Base-by-base conservation (phyloP, 2,888 invertebrate genomes). In the Chaitophorus viminalis region DNA sequence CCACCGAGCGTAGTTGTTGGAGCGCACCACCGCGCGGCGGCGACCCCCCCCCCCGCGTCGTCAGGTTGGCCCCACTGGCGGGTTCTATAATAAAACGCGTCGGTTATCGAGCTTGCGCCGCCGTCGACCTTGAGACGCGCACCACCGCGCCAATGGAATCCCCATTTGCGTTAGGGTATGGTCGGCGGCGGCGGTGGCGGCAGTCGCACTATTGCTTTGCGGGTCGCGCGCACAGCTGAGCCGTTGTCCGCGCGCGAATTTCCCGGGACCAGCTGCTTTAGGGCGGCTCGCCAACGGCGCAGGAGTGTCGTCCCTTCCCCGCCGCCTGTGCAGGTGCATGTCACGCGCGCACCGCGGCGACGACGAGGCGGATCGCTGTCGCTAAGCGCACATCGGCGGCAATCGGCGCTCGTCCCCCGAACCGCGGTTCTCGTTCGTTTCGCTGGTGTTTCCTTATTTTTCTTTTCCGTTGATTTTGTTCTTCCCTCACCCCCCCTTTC, bases 211-310 rank as follows among this genome's bases (percentile, higher is more conserved):
- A n/a, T n/a, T n/a, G n/a, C n/a, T n/a, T n/a, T n/a, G n/a, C n/a
- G n/a, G 52, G 74, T 17, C 25, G 39, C 54, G 54, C 77, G 31
- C 77, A 72, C 74, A 74, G 82, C 82, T 74, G n/a, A n/a, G 82
- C 82, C 36, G 83, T 72, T 82, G 46, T 70, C 25, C 3, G 82
- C 39, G 54, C 74, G 74, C 74, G 54, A 60, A 72, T 83, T 83
- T 18, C 83, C 83, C 60, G 83, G 83, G 83, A 83, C 74, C 75
- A 33, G 82, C 82, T 54, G 83, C 82, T 18, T 21, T 60, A 83
- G 83, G 74, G 83, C 74, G 60, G 75, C 83, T 29, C 65, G 83
- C 83, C 83, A 83, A 83, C 75, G 60, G 83, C 75, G 83, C 83
- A 83, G 83, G 75, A 82, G 25, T 18, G 3, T 29, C 68, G 3